A percentile compares a stretch with the other conserved stretches of the same genome.
Conservation (phyloP, 1,140 invertebrate genomes). For the Brachionus asplanchnoidis region DNA sequence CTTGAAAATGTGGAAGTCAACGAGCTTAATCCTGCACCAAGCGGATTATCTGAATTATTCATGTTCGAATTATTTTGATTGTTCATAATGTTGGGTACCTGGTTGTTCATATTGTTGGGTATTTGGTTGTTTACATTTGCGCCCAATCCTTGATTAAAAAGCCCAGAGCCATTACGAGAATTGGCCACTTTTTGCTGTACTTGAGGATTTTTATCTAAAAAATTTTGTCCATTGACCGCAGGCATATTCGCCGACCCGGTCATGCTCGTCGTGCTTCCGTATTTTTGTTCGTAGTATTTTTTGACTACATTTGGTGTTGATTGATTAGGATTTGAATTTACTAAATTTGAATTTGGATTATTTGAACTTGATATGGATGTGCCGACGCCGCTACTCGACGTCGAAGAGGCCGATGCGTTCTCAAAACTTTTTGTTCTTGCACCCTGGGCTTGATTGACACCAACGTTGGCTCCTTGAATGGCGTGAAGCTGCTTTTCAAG, state of each 20-base stretch:
- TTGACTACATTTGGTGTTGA: conserved; percentile 24
- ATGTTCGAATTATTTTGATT: background rate
- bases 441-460: conserved; percentile 43
- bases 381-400: background rate
- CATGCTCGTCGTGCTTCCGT: background rate
- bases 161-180: background rate
- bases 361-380: conserved; percentile 27
- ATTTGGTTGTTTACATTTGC: background rate
- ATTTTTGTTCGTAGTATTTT: conserved; percentile 42
- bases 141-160: background rate
- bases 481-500: conserved; percentile 78
- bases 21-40: conserved; percentile 28
- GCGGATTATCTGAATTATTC: background rate
- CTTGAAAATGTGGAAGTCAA: conserved; percentile 20
- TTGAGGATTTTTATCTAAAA: conserved; percentile 9
- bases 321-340: background rate
- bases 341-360: background rate
- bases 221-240: background rate
- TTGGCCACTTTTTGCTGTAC: background rate
- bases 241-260: background rate
- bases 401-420: conserved; percentile 6
- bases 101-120: background rate
- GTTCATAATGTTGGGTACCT: background rate
- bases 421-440: conserved; percentile 32
- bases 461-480: conserved; percentile 75